Percentiles rank a stretch among this genome's conserved stretches.
phyloP scores from a whole-genome alignment of 2,888 invertebrate species.

The Ophion ellenae region DNA sequence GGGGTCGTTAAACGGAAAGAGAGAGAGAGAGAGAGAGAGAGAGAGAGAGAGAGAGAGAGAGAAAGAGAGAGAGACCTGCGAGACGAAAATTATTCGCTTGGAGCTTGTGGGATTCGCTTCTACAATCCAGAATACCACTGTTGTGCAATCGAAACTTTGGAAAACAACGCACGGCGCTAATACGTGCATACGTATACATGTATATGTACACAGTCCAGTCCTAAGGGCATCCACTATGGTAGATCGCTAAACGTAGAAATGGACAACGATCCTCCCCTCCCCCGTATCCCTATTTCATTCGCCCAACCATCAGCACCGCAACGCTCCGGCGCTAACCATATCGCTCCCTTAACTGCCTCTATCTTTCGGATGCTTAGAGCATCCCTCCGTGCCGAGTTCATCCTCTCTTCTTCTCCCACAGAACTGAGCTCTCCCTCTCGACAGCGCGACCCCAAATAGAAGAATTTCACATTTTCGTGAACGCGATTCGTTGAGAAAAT shows the following conservation, averaged over 20 bases:
- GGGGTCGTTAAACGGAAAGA: slow-evolving; percentile 59
- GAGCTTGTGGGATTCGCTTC: slow-evolving; percentile 39
- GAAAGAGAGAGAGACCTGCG: slow-evolving; percentile 3
- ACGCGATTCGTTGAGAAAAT: slow-evolving; percentile 48
- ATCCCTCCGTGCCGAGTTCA: not conserved
- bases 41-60: not conserved
- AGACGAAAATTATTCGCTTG: slow-evolving; percentile 61
- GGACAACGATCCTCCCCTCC: slow-evolving; percentile 46
- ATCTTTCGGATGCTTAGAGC: slow-evolving; percentile 52
- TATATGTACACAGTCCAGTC: not conserved
- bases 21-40: too few relatives aligned
- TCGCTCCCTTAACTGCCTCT: slow-evolving; percentile 64
- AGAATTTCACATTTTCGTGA: slow-evolving; percentile 35
- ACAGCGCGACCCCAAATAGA: slow-evolving; percentile 38
- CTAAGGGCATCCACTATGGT: slow-evolving; percentile 37
- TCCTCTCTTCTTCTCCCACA: not conserved
- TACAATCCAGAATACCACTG: slow-evolving; percentile 53
- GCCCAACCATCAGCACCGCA: slow-evolving; percentile 48
- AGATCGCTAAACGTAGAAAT: slow-evolving; percentile 30
- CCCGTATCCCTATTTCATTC: slow-evolving; percentile 15
- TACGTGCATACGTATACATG: not conserved
- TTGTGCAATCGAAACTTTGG: slow-evolving; percentile 79
- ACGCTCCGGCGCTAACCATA: slow-evolving; percentile 52
- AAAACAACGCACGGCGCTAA: slow-evolving; percentile 66
- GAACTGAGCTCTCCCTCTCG: slow-evolving; percentile 21